Evolutionary conservation across 2,888 invertebrate species (phyloP), one percentile per base, ranked within the genome.

Genomic region (Melitaea athalia): DNA sequence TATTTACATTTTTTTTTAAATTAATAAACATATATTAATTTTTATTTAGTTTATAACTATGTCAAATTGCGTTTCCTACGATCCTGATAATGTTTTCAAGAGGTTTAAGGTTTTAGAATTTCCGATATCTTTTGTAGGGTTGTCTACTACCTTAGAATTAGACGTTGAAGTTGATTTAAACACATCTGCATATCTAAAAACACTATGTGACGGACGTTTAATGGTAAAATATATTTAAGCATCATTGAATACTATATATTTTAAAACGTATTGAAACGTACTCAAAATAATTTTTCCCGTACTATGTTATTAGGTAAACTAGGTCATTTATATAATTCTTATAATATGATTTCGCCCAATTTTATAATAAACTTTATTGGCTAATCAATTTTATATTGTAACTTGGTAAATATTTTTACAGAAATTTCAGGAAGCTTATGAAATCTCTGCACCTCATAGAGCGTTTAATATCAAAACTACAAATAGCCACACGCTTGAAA

Each of bases 361-460:
- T 45, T 45, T 10, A 5, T 1, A 2, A 0, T 45, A 4, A 45
- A 14, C 3, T 45, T 45, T 11, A 14, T 14, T 14, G 4, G 14
- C 4, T 4, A 11, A 14, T 5, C 2, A 14, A 45, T 7, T 45
- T 11, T 10, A 2, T 45, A 45, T 7, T 14, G 11, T 2, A 45
- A 45, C 11, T 11, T 38, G 38, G 5, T 14, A 45, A 45, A 49
- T n/a, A 31, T 31, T 7, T 70, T 84, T 81, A 67, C 76, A 92
- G 92, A 87, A 83, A 79, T 88, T 91, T 75, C 80, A 86, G n/a
- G 86, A 90, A 31, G 89, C 91, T 11, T 85, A 86, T 33, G 82
- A 87, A 77, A 79, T 89, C 76, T 93, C 93, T 73, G 87, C 92
- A 50, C 81, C 89, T n/a, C 89, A 92, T 72, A 83, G 91, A 79